Conservation (phyloP, 2,113 vertebrate species). For the Epinephelus cyanopodus region DNA sequence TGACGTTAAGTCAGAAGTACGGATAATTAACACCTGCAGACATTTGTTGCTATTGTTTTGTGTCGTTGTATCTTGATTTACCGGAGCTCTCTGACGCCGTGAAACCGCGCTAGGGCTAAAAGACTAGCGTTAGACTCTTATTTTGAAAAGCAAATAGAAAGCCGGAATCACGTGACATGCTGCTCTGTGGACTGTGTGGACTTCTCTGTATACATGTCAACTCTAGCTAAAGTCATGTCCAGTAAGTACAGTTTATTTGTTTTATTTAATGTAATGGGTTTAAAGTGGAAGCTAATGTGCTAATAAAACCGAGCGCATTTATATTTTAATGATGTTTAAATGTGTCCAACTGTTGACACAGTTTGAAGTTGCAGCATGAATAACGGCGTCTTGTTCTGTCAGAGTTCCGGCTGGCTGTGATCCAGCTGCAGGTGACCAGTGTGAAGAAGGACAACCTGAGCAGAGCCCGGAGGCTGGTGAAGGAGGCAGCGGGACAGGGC, state of each 20-base stretch:
- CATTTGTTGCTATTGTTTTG: accelerated
- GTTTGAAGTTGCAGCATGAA: background rate
- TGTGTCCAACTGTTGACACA: background rate
- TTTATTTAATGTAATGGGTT: background rate
- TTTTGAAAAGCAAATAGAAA: slow-evolving; percentile 58
- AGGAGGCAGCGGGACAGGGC: slow-evolving; percentile 89
- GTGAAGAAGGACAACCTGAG: slow-evolving; percentile 92
- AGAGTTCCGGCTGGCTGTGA: slow-evolving; percentile 94
- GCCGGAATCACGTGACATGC: slow-evolving; percentile 17
- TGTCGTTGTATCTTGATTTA: background rate
- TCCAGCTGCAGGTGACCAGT: slow-evolving; percentile 90
- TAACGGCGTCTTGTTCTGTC: background rate
- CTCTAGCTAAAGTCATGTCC: slow-evolving; percentile 75
- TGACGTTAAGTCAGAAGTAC: accelerated
- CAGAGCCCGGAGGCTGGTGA: slow-evolving; percentile 87
- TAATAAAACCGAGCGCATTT: too few relatives aligned
- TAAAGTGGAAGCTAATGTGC: background rate
- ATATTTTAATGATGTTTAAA: too few relatives aligned
- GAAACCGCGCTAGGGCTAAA: background rate
- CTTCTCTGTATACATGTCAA: slow-evolving; percentile 61
- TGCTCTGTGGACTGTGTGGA: background rate
- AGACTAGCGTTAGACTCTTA: slow-evolving; percentile 16
- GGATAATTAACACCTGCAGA: accelerated
- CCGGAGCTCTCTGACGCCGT: accelerated
- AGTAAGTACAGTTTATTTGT: slow-evolving; percentile 71